Evolutionary conservation across 2,797 vertebrate species (phyloP).

Genomic region (Austrolebias charrua): DNA sequence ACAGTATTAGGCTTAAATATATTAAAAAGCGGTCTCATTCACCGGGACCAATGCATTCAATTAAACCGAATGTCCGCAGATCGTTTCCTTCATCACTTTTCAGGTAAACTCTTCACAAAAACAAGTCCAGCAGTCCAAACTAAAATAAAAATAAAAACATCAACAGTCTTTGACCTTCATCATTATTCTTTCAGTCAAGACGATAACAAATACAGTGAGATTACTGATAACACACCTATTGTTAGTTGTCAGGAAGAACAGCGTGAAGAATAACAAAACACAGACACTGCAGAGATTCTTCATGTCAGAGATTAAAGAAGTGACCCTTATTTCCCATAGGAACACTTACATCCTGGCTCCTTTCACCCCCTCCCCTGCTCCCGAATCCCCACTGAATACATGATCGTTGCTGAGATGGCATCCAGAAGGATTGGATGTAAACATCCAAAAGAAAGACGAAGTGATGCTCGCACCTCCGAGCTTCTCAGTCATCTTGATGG

Average conservation of each 20-base stretch:
- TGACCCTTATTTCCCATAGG: conserved; percentile 75
- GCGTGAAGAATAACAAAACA: conserved; percentile 37
- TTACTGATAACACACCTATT: conserved; percentile 41
- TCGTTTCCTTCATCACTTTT: too few relatives aligned
- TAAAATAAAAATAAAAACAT: conserved; percentile 3
- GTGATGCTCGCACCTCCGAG: conserved; percentile 36
- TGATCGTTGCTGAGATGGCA: conserved; percentile 57
- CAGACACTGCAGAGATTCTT: conserved; percentile 41
- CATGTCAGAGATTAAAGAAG: conserved; percentile 66
- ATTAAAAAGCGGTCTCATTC: too few relatives aligned
- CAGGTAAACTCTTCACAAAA: too few relatives aligned
- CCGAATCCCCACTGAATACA: conserved; percentile 71
- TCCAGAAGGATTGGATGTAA: conserved; percentile 66
- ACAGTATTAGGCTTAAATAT: too few relatives aligned
- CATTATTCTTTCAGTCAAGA: conserved; percentile 51
- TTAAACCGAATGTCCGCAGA: too few relatives aligned
- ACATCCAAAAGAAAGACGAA: conserved; percentile 53
- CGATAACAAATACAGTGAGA: conserved; percentile 29
- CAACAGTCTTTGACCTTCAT: conserved; percentile 29
- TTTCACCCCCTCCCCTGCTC: conserved; percentile 8
- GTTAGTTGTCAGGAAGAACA: conserved; percentile 19
- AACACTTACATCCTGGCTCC: conserved; percentile 59
- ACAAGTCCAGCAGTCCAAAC: too few relatives aligned
- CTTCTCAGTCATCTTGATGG: conserved; percentile 71
- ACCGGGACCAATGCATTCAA: too few relatives aligned